phyloP scores from a whole-genome alignment of 2,888 invertebrate genomes.

The Zygothrica quintamaculata region DNA sequence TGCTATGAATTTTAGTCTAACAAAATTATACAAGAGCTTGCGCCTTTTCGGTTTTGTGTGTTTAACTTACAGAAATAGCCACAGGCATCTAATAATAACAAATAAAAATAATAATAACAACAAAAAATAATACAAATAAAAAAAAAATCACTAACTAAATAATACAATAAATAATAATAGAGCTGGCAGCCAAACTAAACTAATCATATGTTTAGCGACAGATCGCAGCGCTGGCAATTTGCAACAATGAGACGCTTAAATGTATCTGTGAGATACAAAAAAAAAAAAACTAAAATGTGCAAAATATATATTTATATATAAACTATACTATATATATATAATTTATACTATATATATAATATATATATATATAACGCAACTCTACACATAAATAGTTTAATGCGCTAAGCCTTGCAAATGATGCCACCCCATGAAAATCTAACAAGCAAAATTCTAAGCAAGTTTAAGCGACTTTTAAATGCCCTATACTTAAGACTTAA shows the following conservation, averaged over 20 bases:
- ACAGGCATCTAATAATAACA: slow-evolving; percentile 73
- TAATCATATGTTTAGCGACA: slow-evolving; percentile 68
- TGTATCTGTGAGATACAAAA: slow-evolving; percentile 61
- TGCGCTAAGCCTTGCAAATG: slow-evolving; percentile 76
- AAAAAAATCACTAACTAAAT: too few relatives aligned
- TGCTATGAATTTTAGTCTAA: too few relatives aligned
- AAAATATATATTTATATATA: slow-evolving; percentile 15
- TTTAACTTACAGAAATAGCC: slow-evolving; percentile 60
- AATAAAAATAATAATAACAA: too few relatives aligned
- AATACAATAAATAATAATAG: slow-evolving; percentile 76
- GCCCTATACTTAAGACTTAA: too few relatives aligned
- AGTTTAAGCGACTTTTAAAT: too few relatives aligned
- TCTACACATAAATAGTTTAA: slow-evolving; percentile 80
- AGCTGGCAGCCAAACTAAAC: slow-evolving; percentile 66
- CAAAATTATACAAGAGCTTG: background rate
- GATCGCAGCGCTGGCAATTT: slow-evolving; percentile 59
- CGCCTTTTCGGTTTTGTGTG: background rate
- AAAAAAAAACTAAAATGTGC: slow-evolving; percentile 33
- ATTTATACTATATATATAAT: slow-evolving; percentile 17
- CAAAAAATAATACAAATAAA: too few relatives aligned
- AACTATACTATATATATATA: background rate
- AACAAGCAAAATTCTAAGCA: slow-evolving; percentile 1
- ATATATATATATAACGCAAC: slow-evolving; percentile 34
- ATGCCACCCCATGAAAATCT: slow-evolving; percentile 66
- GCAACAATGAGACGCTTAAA: slow-evolving; percentile 71